phyloP scores from a whole-genome alignment of 37 sponge, comb jelly and placozoan species.

The Diacarnus erythraeanus region DNA sequence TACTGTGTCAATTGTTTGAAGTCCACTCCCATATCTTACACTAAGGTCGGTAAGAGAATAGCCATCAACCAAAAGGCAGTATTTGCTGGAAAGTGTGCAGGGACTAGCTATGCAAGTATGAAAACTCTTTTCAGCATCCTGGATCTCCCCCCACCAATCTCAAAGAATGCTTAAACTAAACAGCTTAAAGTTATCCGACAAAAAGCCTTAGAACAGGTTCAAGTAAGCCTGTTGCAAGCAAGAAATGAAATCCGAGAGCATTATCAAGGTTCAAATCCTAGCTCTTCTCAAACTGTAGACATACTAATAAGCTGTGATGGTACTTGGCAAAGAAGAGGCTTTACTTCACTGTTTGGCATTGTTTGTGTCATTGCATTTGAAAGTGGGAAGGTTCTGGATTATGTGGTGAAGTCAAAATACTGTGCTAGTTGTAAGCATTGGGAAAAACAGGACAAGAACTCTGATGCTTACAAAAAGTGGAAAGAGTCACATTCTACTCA shows the following conservation, averaged over 20 bases:
- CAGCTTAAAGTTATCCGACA: background rate
- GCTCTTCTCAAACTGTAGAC: conserved; percentile 8
- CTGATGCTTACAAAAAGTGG: conserved; percentile 9
- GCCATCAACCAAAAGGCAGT: background rate
- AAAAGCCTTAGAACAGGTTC: background rate
- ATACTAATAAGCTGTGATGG: conserved; percentile 12
- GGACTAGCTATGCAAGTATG: background rate
- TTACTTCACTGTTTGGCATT: conserved; percentile 24
- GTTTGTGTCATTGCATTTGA: conserved; percentile 9
- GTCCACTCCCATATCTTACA: background rate
- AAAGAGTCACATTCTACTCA: background rate
- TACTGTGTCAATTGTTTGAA: background rate
- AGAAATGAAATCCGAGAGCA: background rate
- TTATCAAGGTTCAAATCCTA: background rate
- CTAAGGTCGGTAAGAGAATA: background rate
- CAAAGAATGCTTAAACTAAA: background rate
- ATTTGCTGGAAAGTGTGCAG: background rate
- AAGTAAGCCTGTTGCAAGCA: background rate
- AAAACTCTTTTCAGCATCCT: background rate
- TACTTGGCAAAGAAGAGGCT: conserved; percentile 13
- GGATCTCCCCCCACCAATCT: background rate
- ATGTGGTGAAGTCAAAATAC: conserved; percentile 18
- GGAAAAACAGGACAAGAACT: background rate
- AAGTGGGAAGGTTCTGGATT: conserved; percentile 27
- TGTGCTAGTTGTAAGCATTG: conserved; percentile 14